phyloP scores from a whole-genome alignment of 2,888 invertebrate species.

The Plebejus anna region DNA sequence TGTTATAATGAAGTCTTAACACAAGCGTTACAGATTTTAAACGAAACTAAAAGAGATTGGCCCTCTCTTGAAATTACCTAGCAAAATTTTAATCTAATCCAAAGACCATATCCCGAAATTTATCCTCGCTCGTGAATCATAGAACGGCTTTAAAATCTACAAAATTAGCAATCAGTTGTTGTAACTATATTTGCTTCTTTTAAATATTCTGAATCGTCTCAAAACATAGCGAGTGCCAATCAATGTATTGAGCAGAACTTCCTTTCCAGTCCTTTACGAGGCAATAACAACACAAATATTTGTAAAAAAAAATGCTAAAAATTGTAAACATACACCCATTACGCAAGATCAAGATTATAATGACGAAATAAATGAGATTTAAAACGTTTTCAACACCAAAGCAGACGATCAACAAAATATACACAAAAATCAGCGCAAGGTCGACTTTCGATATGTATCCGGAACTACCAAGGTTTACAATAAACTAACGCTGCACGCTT shows the following conservation, averaged over 20 bases:
- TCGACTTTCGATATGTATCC: conserved; percentile 31
- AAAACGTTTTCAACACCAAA: conserved; percentile 8
- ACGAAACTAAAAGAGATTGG: too few relatives aligned
- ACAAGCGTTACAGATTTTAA: too few relatives aligned
- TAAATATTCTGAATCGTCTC: neutral
- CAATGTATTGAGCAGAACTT: neutral
- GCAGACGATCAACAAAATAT: conserved; percentile 21
- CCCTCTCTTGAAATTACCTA: too few relatives aligned
- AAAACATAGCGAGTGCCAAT: neutral
- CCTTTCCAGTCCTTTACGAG: neutral
- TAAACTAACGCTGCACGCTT: conserved; percentile 20
- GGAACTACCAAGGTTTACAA: conserved; percentile 26
- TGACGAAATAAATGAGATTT: conserved; percentile 10
- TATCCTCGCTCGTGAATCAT: too few relatives aligned
- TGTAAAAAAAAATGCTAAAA: conserved; percentile 9
- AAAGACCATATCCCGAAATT: too few relatives aligned
- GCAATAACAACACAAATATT: neutral
- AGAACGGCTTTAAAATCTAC: too few relatives aligned
- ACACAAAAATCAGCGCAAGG: conserved; percentile 28
- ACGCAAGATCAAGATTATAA: neutral
- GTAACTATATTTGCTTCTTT: neutral
- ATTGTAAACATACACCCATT: neutral
- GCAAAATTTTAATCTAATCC: too few relatives aligned
- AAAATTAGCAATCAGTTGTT: neutral
- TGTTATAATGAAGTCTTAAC: neutral